Percentiles rank a stretch among this genome's conserved stretches.
These are phyloP conservation scores for Laticauda colubrina DNA, from an alignment of 2,113 vertebrate genomes.

Conservation along the genomic window DNA sequence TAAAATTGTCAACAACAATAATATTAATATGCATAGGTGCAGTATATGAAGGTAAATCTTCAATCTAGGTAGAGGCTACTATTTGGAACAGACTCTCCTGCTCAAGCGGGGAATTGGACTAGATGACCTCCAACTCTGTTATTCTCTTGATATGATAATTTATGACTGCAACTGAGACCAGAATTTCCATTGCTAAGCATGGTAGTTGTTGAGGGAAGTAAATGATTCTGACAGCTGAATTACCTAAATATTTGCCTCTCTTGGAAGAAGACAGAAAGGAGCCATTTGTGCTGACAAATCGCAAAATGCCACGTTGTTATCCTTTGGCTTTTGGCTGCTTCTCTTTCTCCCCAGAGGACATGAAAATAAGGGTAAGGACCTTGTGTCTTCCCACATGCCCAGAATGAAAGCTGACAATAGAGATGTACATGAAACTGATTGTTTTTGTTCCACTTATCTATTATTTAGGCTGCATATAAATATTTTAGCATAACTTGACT, in stretches of 20 bases:
- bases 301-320: background rate
- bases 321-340: background rate
- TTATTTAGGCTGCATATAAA: constrained; percentile 51
- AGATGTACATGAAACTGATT: background rate
- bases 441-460: constrained; percentile 40
- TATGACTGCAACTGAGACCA: too few relatives aligned
- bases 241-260: background rate
- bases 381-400: background rate
- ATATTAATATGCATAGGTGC: too few relatives aligned
- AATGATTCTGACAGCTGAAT: background rate
- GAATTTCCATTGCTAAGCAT: background rate
- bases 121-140: too few relatives aligned
- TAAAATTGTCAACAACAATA: too few relatives aligned
- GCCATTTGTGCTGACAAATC: background rate
- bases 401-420: constrained; percentile 22
- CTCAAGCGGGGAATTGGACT: too few relatives aligned
- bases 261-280: background rate
- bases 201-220: background rate
- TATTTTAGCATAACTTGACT: constrained; percentile 42
- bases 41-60: too few relatives aligned
- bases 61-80: too few relatives aligned
- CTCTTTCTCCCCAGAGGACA: background rate
- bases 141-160: too few relatives aligned
- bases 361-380: background rate
- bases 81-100: too few relatives aligned